Percentiles rank a stretch among this genome's conserved stretches.
Conservation (phyloP, 2,797 vertebrate genomes). For the Amniataba percoides region DNA sequence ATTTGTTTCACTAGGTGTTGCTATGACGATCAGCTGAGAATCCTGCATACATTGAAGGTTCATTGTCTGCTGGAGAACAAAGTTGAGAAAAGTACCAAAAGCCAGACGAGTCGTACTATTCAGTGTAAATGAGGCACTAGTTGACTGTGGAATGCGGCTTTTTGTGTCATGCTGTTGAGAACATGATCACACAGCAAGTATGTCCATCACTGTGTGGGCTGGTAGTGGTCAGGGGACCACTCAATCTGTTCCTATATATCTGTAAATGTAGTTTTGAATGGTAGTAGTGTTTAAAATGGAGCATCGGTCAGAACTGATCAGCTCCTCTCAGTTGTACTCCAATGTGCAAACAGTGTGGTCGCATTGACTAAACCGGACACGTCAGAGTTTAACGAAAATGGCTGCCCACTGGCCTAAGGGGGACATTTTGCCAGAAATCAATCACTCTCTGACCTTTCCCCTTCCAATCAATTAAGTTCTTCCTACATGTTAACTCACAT, state of each 20-base stretch:
- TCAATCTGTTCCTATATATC: not conserved
- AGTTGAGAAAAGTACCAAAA: too few relatives aligned
- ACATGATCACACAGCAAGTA: not conserved
- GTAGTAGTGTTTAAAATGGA: not conserved
- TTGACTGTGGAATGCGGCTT: not conserved
- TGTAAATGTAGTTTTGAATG: not conserved
- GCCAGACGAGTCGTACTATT: too few relatives aligned
- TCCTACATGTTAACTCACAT: too few relatives aligned
- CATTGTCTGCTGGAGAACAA: too few relatives aligned
- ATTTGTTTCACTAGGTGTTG: too few relatives aligned
- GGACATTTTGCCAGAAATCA: too few relatives aligned
- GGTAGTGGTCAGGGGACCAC: not conserved
- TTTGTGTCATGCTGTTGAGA: not conserved
- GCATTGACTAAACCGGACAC: conserved; percentile 35
- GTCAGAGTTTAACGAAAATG: conserved; percentile 11
- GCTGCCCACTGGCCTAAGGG: not conserved
- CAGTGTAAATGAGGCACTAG: too few relatives aligned
- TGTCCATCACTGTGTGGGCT: not conserved
- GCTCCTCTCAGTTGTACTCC: conserved; percentile 14
- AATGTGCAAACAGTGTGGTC: conserved; percentile 17
- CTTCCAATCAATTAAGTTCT: too few relatives aligned
- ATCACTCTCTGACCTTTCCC: too few relatives aligned
- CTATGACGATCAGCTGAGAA: too few relatives aligned
- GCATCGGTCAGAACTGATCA: conserved; percentile 5
- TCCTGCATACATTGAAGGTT: too few relatives aligned